Percentiles rank a stretch among this genome's conserved stretches.
phyloP scores from a whole-genome alignment of 2,888 invertebrate genomes.

The Phrixothrix hirtus region DNA sequence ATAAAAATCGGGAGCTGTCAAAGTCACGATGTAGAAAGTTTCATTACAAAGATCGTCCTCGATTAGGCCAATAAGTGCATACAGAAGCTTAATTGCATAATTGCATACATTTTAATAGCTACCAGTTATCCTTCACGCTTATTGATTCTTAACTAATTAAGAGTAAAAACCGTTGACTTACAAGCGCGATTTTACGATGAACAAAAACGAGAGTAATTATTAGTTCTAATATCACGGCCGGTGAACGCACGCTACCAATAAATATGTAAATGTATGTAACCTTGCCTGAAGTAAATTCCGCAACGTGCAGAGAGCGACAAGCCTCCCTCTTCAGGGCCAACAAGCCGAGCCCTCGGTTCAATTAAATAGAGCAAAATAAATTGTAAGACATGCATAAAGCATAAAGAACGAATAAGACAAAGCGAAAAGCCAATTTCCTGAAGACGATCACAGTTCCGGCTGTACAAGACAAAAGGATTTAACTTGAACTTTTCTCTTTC shows the following conservation, averaged over 20 bases:
- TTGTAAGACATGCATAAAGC: not conserved
- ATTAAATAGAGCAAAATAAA: not conserved
- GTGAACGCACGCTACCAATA: constrained; percentile 43
- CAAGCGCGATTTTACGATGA: no score
- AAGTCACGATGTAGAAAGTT: constrained; percentile 8
- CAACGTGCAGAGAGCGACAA: constrained; percentile 15
- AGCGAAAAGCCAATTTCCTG: constrained; percentile 45
- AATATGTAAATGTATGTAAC: constrained; percentile 44
- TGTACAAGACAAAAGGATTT: constrained; percentile 44
- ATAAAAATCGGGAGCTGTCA: no score
- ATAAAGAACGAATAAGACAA: constrained; percentile 5
- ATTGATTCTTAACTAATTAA: constrained; percentile 29
- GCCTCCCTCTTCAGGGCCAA: constrained; percentile 41
- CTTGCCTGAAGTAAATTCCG: constrained; percentile 45
- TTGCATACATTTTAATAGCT: constrained; percentile 6
- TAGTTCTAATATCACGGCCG: constrained; percentile 47
- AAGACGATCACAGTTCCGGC: constrained; percentile 40
- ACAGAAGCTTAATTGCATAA: constrained; percentile 17
- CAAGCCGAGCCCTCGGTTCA: constrained; percentile 34
- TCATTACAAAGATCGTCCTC: constrained; percentile 26
- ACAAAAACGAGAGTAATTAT: constrained; percentile 16
- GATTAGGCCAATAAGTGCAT: constrained; percentile 15
- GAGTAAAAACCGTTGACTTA: no score
- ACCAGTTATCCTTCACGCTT: constrained; percentile 33
- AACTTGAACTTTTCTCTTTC: constrained; percentile 48